Percentiles rank a stretch among this genome's conserved stretches.
phyloP scores from a whole-genome alignment of 1,140 invertebrate genomes.

The Ostrea edulis region DNA sequence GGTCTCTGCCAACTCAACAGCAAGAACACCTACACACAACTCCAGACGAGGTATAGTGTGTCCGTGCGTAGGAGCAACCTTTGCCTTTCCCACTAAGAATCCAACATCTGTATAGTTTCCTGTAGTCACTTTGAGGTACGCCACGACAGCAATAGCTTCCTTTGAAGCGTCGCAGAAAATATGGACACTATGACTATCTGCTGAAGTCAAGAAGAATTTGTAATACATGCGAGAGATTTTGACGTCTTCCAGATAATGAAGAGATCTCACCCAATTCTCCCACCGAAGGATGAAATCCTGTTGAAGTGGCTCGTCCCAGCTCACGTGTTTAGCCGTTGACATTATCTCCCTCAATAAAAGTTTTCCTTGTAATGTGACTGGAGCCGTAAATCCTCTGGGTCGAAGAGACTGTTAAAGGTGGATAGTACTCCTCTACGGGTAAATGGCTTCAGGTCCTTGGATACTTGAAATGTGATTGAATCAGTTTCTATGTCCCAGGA shows the following conservation, averaged over 20 bases:
- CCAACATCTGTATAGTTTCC: constrained; percentile 9
- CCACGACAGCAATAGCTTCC: constrained; percentile 51
- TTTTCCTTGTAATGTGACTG: constrained; percentile 35
- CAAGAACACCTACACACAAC: constrained; percentile 53
- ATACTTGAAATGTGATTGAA: constrained; percentile 47
- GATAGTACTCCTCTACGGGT: constrained; percentile 53
- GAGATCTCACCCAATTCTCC: constrained; percentile 24
- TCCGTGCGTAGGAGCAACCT: constrained; percentile 51
- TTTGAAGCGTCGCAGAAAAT: constrained; percentile 56
- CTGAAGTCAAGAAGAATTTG: constrained; percentile 67
- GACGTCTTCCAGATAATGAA: constrained; percentile 19
- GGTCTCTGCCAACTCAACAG: constrained; percentile 44
- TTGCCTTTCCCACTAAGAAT: constrained; percentile 58
- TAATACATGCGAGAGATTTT: constrained; percentile 38
- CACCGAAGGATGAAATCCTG: neutral
- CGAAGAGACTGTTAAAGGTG: constrained; percentile 42
- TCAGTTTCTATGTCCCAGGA: constrained; percentile 56
- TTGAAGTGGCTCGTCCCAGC: constrained; percentile 42
- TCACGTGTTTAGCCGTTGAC: neutral
- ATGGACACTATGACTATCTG: constrained; percentile 70
- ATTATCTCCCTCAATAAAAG: neutral
- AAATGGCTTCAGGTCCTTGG: constrained; percentile 41
- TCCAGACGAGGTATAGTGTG: constrained; percentile 61
- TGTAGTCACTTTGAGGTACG: constrained; percentile 22
- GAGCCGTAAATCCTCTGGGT: constrained; percentile 47